Percentiles rank a stretch among this genome's conserved stretches.
Conservation (phyloP, 2,888 invertebrate species). For the Imbricaverruca yamaguchii region DNA sequence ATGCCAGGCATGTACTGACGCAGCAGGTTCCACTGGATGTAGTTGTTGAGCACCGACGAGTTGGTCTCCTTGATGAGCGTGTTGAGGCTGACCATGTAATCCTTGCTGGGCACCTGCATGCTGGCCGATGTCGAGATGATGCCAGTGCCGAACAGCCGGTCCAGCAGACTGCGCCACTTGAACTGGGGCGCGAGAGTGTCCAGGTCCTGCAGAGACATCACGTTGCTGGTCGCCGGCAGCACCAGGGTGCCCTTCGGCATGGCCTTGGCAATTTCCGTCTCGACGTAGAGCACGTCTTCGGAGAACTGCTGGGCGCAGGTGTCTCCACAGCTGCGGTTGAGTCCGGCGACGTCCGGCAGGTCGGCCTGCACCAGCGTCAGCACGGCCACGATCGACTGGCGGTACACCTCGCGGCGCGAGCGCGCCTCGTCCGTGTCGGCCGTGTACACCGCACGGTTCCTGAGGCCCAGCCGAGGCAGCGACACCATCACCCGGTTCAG, state of each 20-base stretch:
- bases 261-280: neutral
- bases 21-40: conserved; percentile 10
- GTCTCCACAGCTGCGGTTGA: neutral
- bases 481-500: neutral
- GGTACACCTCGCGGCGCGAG: neutral
- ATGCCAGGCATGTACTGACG: neutral
- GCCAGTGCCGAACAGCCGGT: neutral
- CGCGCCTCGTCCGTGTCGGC: neutral
- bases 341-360: neutral
- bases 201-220: neutral
- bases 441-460: neutral
- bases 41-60: neutral
- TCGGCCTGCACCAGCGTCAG: neutral
- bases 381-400: neutral
- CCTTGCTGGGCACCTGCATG: neutral
- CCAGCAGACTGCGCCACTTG: neutral
- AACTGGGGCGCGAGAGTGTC: neutral
- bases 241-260: neutral
- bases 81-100: neutral
- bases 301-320: neutral
- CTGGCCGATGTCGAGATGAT: neutral
- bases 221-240: neutral
- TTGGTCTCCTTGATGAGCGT: neutral
- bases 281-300: neutral
- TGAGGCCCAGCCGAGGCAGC: neutral